Base-by-base conservation (phyloP, 1,140 invertebrate species). In the Drosophila willistoni region DNA sequence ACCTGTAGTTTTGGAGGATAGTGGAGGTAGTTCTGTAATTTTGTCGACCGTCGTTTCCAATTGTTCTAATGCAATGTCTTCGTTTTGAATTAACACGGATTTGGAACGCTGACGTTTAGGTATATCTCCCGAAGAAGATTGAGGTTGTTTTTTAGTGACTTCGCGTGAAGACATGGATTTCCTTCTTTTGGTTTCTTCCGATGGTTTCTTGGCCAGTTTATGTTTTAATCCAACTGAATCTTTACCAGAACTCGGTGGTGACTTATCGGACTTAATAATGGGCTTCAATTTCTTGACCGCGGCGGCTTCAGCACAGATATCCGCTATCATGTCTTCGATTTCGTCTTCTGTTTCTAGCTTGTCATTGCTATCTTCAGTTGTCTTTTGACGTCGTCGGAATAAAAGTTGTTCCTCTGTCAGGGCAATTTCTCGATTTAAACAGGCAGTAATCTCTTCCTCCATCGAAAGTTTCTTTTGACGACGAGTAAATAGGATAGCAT, bases 381-480 rank as follows among this genome's bases (percentile, higher is more conserved):
- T 19, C 44, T 22, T 17, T 22, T 22, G 44, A 2, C 44, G 44
- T 19, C 44, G 9, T 51, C 19, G 44, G 44, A 51, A 51, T 51
- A 51, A 51, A 4, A 22, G 10, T 2, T 14, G n/a, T 34, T 59
- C 33, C 7, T 59, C 33, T 1, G 56, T 3, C 7, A 59, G 13
- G 1, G 56, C 29, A 10, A 12, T 36, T 59, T 59, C 56, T 19
- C 56, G 33, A 59, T 59, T 39, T 1, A 59, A 13, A 7, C 56
- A 59, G 7, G 33, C 9, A 3, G 12, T 59, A 6, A 59, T 59
- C 33, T 59, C 56, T 19, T 59, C 56, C 3, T 59, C 33, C 56
- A 59, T 59, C 14, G 33, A 34, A 17, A 36, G 34, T 10, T 14
- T 33, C n/a, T 34, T 57, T 12, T 34, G 14, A 6, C 56, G 56